These are phyloP conservation scores for Fregetta grallaria DNA, from an alignment of 2,113 vertebrate species.

Conservation along the genomic window DNA sequence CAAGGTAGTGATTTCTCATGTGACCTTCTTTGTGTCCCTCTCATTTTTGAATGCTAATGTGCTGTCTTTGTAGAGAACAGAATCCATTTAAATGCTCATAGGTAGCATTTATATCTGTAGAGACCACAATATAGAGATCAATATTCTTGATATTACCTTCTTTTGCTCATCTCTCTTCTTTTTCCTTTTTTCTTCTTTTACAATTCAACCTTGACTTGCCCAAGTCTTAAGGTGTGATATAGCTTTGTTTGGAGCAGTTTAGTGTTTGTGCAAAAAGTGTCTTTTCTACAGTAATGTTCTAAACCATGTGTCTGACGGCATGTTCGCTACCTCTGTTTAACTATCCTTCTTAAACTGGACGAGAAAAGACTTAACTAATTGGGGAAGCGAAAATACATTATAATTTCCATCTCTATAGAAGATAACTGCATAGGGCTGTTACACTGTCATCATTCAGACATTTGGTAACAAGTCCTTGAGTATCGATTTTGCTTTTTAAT, in stretches of 20 bases:
- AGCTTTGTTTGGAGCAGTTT: neutral
- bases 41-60: neutral
- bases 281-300: neutral
- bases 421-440: neutral
- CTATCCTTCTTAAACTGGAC: neutral
- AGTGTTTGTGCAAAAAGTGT: neutral
- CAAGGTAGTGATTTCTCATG: neutral
- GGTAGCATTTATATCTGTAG: neutral
- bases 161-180: neutral
- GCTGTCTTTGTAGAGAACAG: neutral
- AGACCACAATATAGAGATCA: neutral
- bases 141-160: neutral
- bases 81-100: neutral
- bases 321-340: neutral
- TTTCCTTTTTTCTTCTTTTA: neutral
- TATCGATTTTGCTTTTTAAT: neutral
- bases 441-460: neutral
- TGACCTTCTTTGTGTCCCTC: neutral
- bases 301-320: accelerated
- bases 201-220: neutral
- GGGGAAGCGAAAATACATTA: neutral
- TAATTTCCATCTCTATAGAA: neutral
- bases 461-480: neutral
- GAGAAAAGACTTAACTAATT: neutral
- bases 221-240: neutral